These are phyloP conservation scores for Grapholita molesta DNA, from an alignment of 1,140 invertebrate genomes.

Conservation along the genomic window DNA sequence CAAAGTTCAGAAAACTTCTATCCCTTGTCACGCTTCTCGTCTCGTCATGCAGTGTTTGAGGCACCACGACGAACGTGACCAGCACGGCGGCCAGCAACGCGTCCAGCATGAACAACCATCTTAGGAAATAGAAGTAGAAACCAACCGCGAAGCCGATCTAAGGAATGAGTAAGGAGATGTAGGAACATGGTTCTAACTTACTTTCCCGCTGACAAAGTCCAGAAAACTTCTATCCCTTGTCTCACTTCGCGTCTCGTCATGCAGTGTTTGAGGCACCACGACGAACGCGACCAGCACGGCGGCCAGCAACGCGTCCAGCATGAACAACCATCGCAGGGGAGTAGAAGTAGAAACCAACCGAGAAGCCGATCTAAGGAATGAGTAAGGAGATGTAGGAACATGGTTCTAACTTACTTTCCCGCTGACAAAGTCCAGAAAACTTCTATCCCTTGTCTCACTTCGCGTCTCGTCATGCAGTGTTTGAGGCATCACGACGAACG, in stretches of 20 bases:
- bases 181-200: too few species aligned
- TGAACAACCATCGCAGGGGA: conserved; percentile 87
- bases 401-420: conserved; percentile 46
- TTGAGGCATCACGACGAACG: conserved; percentile 77
- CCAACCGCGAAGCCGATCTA: too few species aligned
- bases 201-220: conserved; percentile 61
- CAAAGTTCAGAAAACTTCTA: conserved; percentile 44
- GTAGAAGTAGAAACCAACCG: conserved; percentile 83
- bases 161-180: too few species aligned
- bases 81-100: conserved; percentile 75
- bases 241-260: conserved; percentile 25
- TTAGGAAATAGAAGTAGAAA: conserved; percentile 85
- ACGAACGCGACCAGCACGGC: conserved; percentile 73
- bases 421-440: conserved; percentile 54
- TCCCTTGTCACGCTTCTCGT: neutral
- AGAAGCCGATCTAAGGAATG: too few species aligned
- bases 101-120: conserved; percentile 85
- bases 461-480: conserved; percentile 40
- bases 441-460: neutral
- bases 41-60: conserved; percentile 46
- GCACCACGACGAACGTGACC: too few species aligned
- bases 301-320: conserved; percentile 80
- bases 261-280: conserved; percentile 72
- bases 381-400: too few species aligned
- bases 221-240: conserved; percentile 20